Conservation (phyloP, 2,113 vertebrate species). For the Heliornis fulica region DNA sequence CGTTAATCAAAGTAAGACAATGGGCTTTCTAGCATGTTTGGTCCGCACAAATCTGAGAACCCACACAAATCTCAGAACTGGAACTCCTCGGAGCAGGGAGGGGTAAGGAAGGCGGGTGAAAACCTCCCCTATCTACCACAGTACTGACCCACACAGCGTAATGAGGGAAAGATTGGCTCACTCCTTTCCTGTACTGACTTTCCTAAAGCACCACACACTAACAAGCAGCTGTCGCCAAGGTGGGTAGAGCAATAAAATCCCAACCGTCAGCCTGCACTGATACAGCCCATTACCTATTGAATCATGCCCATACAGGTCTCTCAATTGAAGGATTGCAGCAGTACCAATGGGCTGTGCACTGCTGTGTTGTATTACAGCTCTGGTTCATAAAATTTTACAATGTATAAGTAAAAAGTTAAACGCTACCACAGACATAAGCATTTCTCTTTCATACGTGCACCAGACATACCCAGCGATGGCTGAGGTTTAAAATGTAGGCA, state of each 20-base stretch:
- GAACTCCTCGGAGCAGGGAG: neutral
- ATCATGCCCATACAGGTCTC: neutral
- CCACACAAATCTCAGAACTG: neutral
- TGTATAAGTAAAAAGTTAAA: slow-evolving; percentile 46
- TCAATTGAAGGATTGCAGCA: slow-evolving; percentile 17
- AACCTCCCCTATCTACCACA: neutral
- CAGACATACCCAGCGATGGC: rapidly evolving
- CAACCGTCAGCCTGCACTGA: slow-evolving; percentile 48
- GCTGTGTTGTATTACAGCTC: slow-evolving; percentile 13
- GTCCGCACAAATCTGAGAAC: neutral
- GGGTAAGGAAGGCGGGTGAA: neutral
- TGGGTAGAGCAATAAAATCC: neutral
- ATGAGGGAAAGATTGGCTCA: neutral
- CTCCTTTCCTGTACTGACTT: neutral
- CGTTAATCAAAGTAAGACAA: neutral
- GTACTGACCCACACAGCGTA: neutral
- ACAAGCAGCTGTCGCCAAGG: slow-evolving; percentile 10
- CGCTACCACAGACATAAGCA: neutral
- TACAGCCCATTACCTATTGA: slow-evolving; percentile 57
- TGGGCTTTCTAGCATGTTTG: neutral
- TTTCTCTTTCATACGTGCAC: neutral
- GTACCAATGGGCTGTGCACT: slow-evolving; percentile 19
- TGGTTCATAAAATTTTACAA: slow-evolving; percentile 65
- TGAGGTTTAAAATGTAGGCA: neutral
- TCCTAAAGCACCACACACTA: neutral